phyloP scores from a whole-genome alignment of 2,888 invertebrate genomes.

The Metellina segmentata region DNA sequence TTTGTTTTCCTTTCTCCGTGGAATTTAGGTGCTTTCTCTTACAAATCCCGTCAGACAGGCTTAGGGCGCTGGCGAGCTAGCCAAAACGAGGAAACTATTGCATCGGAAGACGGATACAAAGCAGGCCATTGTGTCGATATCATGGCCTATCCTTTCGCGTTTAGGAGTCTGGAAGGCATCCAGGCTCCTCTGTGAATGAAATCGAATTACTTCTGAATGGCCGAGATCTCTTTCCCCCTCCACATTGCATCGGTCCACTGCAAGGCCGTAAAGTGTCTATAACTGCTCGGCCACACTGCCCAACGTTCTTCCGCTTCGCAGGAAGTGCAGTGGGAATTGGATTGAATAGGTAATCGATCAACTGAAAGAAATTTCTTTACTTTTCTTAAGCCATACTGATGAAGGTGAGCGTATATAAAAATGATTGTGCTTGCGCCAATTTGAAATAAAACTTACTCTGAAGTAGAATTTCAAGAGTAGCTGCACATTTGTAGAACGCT shows the following conservation, averaged over 20 bases:
- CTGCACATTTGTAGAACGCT: too few relatives aligned
- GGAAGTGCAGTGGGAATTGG: background rate
- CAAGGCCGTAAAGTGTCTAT: conserved; percentile 24
- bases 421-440: too few relatives aligned
- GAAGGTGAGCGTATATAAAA: background rate
- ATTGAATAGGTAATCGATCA: background rate
- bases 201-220: conserved; percentile 42
- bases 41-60: too few relatives aligned
- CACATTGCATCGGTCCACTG: background rate
- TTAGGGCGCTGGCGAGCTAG: too few relatives aligned
- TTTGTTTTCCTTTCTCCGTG: too few relatives aligned
- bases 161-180: conserved; percentile 31
- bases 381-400: background rate
- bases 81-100: background rate
- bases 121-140: background rate
- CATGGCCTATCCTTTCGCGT: background rate
- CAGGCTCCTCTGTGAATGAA: conserved; percentile 6
- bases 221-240: background rate
- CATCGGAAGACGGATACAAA: background rate
- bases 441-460: too few relatives aligned
- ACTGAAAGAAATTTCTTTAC: background rate
- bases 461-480: too few relatives aligned
- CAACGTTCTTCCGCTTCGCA: background rate
- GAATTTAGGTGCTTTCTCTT: too few relatives aligned
- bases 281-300: background rate